phyloP scores from a whole-genome alignment of 1,140 invertebrate species.

The Drosophila dunni region DNA sequence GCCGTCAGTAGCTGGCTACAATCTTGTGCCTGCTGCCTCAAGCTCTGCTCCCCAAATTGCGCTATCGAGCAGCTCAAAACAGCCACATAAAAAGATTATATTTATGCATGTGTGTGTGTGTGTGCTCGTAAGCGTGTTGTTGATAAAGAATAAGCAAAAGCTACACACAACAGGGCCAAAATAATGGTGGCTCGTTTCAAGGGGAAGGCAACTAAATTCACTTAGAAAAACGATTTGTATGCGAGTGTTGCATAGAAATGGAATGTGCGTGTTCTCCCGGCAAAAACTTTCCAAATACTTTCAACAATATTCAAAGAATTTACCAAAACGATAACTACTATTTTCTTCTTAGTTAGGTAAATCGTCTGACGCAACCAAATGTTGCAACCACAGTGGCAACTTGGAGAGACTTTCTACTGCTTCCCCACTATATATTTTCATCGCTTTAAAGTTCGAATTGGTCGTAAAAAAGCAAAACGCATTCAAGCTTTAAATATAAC shows the following conservation, averaged over 20 bases:
- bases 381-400: conserved; percentile 1
- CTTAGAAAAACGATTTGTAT: conserved; percentile 68
- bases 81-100: conserved; percentile 81
- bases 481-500: conserved; percentile 9
- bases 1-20: conserved; percentile 5
- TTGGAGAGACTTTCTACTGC: neutral
- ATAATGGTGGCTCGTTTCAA: neutral
- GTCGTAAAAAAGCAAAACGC: conserved; percentile 6
- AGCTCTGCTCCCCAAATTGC: conserved; percentile 50
- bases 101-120: conserved; percentile 57
- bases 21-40: neutral
- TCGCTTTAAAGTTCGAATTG: neutral
- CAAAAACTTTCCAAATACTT: conserved; percentile 5
- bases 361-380: conserved; percentile 7
- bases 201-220: conserved; percentile 63
- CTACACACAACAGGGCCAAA: neutral
- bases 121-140: conserved; percentile 11
- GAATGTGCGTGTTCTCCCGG: conserved; percentile 27
- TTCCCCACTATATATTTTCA: neutral
- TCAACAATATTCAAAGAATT: conserved; percentile 14
- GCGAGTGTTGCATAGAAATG: conserved; percentile 39
- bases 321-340: conserved; percentile 10
- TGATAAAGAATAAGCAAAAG: conserved; percentile 24
- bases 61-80: conserved; percentile 77
- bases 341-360: neutral